A percentile compares a stretch with the other conserved stretches of the same genome.
phyloP scores from a whole-genome alignment of 2,113 vertebrate genomes.

The Thomomys bottae region DNA sequence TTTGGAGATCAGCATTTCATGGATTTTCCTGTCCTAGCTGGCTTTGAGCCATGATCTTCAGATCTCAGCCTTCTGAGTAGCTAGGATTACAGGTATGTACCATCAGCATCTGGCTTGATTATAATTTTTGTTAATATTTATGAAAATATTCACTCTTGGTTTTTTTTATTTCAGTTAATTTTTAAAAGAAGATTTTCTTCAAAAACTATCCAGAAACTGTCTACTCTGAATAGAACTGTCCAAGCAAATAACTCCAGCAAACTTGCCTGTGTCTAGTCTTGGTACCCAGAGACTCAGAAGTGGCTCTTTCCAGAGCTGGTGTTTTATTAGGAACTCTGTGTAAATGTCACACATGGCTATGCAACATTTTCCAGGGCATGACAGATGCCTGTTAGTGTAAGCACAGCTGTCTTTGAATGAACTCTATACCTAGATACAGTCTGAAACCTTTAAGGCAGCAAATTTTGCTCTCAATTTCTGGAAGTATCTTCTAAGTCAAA shows the following conservation, averaged over 20 bases:
- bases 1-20: no score
- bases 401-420: neutral
- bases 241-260: neutral
- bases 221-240: neutral
- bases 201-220: neutral
- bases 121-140: neutral
- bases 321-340: neutral
- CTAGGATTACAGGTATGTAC: no score
- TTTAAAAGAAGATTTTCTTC: neutral
- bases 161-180: neutral
- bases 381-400: neutral
- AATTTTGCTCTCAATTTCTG: neutral
- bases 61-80: no score
- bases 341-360: neutral
- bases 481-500: neutral
- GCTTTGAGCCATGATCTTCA: no score
- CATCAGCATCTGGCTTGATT: no score
- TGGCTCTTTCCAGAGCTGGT: accelerated
- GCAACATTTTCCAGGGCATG: neutral
- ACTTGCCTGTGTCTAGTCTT: accelerated
- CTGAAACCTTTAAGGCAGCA: neutral
- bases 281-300: accelerated
- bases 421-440: neutral
- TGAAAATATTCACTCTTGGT: no score
- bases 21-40: no score